Evolutionary conservation across 2,797 vertebrate genomes (phyloP).

Genomic region (Phoxinus dragarum): DNA sequence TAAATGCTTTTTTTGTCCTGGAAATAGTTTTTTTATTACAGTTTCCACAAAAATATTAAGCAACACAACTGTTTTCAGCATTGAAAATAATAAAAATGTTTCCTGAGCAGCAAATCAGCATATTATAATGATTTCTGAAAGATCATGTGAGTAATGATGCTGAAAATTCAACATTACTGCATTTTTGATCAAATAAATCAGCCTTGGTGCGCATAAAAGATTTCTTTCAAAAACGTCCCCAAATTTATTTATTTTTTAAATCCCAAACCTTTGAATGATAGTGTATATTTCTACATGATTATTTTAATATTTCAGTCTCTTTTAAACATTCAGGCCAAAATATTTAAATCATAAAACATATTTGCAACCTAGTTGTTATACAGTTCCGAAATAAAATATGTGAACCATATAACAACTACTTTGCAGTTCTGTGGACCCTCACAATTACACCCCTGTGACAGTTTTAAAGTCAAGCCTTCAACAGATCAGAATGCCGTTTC

Average conservation of each 20-base stretch:
- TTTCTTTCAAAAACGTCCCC: background rate
- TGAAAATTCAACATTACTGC: background rate
- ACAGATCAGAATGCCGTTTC: slow-evolving; percentile 58
- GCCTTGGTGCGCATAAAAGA: background rate
- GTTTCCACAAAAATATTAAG: background rate
- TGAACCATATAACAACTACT: slow-evolving; percentile 31
- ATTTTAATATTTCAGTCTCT: background rate
- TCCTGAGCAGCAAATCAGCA: background rate
- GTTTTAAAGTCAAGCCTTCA: slow-evolving; percentile 42
- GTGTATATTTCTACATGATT: background rate
- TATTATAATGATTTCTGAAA: background rate
- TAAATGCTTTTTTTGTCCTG: background rate
- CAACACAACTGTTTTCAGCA: background rate
- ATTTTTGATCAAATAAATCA: slow-evolving; percentile 1
- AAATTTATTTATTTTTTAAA: no score
- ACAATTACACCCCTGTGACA: slow-evolving; percentile 45
- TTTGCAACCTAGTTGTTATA: slow-evolving; percentile 27
- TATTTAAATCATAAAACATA: slow-evolving; percentile 25
- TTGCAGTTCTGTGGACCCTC: slow-evolving; percentile 13
- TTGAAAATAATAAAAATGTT: background rate
- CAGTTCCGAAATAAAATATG: slow-evolving; percentile 25
- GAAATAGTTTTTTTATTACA: no score
- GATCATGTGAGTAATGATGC: background rate
- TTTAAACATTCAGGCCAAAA: slow-evolving; percentile 22
- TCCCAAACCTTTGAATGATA: background rate